A percentile compares a stretch with the other conserved stretches of the same genome.
Conservation (phyloP, 2,888 invertebrate genomes). For the Pardosa pseudoannulata region DNA sequence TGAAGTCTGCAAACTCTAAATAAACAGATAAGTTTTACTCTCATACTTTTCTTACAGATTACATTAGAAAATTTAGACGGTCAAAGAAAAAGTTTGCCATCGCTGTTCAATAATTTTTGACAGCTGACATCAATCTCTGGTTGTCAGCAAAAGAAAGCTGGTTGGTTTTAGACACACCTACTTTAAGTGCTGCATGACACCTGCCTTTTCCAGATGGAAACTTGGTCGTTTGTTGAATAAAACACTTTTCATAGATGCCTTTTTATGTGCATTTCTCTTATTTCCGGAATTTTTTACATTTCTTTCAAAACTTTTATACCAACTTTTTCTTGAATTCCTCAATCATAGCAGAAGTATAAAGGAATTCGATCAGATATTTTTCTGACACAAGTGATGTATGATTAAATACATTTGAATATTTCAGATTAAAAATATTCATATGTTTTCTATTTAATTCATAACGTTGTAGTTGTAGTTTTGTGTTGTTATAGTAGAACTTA, state of each 20-base stretch:
- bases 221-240: conserved; percentile 35
- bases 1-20: too few species aligned
- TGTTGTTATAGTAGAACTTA: too few species aligned
- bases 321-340: too few species aligned
- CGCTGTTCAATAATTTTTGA: conserved; percentile 43
- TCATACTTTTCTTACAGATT: background rate
- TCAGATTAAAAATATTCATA: too few species aligned
- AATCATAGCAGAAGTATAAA: too few species aligned
- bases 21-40: too few species aligned
- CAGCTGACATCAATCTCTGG: conserved; percentile 29
- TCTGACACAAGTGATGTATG: too few species aligned
- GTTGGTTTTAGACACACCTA: conserved; percentile 46
- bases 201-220: conserved; percentile 39
- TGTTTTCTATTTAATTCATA: too few species aligned
- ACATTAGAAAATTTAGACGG: background rate
- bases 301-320: background rate
- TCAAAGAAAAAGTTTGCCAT: background rate
- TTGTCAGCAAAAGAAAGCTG: conserved; percentile 18
- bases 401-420: too few species aligned
- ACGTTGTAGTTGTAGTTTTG: too few species aligned
- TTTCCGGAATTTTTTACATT: background rate
- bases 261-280: background rate
- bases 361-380: too few species aligned
- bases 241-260: conserved; percentile 18
- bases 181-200: conserved; percentile 42